These are phyloP conservation scores for Gasteruption jaculator DNA, from an alignment of 2,888 invertebrate species.

Conservation along the genomic window DNA sequence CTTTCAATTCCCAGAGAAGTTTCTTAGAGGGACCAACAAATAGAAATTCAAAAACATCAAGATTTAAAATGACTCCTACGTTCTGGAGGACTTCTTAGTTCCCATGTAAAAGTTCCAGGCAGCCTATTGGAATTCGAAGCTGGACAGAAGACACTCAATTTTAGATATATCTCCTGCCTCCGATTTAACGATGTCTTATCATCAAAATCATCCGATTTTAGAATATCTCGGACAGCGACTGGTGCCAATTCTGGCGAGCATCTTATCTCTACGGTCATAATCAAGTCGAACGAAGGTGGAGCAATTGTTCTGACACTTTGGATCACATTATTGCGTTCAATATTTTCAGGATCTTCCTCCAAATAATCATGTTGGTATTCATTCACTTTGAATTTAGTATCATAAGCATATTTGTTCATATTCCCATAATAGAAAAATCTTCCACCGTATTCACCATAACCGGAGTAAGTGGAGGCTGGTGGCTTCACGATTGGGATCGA, in stretches of 20 bases:
- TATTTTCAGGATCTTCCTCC: neutral
- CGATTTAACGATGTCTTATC: conserved; percentile 7
- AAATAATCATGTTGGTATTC: neutral
- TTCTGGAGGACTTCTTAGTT: conserved; percentile 31
- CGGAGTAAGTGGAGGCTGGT: conserved; percentile 41
- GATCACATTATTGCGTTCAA: neutral
- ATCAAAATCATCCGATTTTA: conserved; percentile 31
- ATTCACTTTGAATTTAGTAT: conserved; percentile 33
- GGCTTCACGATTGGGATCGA: conserved; percentile 23
- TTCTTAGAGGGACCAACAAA: too few species aligned
- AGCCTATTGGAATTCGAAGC: conserved; percentile 38
- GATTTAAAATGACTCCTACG: conserved; percentile 12
- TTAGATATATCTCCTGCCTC: conserved; percentile 36
- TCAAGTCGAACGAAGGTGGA: conserved; percentile 33
- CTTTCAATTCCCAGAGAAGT: too few species aligned
- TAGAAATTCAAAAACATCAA: too few species aligned
- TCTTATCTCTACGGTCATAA: conserved; percentile 38
- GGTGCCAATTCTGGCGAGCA: conserved; percentile 46
- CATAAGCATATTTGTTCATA: conserved; percentile 46
- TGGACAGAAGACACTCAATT: conserved; percentile 36
- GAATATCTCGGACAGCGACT: conserved; percentile 29
- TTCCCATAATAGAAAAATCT: conserved; percentile 46
- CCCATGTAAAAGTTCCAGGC: conserved; percentile 41
- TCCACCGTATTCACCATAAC: conserved; percentile 46
- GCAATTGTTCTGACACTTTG: conserved; percentile 7